Conservation (phyloP, 2,888 invertebrate species). For the Hyalella azteca region DNA sequence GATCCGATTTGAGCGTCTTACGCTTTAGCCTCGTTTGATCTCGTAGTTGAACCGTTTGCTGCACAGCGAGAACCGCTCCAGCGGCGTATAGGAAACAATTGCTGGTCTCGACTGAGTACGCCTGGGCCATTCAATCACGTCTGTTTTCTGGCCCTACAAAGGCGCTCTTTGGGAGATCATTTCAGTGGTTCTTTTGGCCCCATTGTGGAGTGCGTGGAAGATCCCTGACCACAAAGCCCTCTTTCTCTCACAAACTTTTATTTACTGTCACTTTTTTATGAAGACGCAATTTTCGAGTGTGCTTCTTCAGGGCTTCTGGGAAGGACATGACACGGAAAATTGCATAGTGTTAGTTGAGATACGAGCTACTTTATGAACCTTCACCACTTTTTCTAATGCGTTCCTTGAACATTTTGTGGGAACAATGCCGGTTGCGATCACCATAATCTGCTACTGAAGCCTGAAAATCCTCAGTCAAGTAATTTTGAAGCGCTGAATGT, state of each 20-base stretch:
- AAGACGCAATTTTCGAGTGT: constrained; percentile 19
- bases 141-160: constrained; percentile 34
- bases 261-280: constrained; percentile 26
- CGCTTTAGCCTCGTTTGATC: too few species aligned
- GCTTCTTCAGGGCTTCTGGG: not conserved
- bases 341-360: not conserved
- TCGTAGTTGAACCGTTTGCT: too few species aligned
- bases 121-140: constrained; percentile 31
- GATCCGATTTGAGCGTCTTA: too few species aligned
- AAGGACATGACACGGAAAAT: constrained; percentile 11
- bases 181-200: constrained; percentile 32
- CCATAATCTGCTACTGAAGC: too few species aligned
- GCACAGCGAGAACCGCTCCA: too few species aligned
- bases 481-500: not conserved
- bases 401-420: too few species aligned
- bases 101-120: not conserved
- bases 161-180: constrained; percentile 31
- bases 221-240: constrained; percentile 17
- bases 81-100: not conserved
- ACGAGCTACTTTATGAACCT: too few species aligned
- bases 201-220: constrained; percentile 20
- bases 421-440: too few species aligned
- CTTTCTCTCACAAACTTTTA: constrained; percentile 16
- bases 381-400: too few species aligned
- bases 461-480: too few species aligned